Conservation (phyloP, 2,797 vertebrate genomes). For the Pseudochirops corinnae region DNA sequence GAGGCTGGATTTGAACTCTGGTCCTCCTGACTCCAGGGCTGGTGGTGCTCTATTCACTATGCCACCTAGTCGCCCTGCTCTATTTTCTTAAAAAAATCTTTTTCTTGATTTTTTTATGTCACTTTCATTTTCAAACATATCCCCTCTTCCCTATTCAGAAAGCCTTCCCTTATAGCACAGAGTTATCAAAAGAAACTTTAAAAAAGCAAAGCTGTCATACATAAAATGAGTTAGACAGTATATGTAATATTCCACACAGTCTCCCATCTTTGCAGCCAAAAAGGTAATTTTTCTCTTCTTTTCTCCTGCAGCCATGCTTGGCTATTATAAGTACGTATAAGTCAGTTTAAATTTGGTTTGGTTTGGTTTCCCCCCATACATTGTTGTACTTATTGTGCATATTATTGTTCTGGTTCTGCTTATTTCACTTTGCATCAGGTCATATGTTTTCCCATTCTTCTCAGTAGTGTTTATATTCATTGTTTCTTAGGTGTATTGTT, state of each 20-base stretch:
- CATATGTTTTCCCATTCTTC: not conserved
- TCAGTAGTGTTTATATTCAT: not conserved
- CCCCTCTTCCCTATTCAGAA: not conserved
- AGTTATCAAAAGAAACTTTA: not conserved
- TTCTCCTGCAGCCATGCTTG: not conserved
- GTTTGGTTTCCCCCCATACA: not conserved
- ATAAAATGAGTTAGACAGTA: too few species aligned
- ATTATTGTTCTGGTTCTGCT: not conserved
- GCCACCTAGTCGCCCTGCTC: too few species aligned
- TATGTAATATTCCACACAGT: too few species aligned
- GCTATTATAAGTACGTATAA: not conserved
- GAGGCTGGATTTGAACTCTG: too few species aligned
- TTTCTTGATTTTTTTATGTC: not conserved
- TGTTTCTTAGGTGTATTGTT: not conserved
- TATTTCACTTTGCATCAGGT: not conserved
- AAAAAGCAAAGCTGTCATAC: not conserved
- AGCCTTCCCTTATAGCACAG: not conserved
- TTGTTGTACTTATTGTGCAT: not conserved
- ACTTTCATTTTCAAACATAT: not conserved
- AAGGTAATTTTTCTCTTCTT: not conserved
- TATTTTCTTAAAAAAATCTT: not conserved
- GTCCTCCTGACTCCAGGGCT: too few species aligned
- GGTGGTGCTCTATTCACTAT: too few species aligned
- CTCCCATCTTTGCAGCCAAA: not conserved
- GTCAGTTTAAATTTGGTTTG: not conserved